Evolutionary conservation across 2,888 invertebrate species (phyloP).

Genomic region (Chaitophorus viminalis): DNA sequence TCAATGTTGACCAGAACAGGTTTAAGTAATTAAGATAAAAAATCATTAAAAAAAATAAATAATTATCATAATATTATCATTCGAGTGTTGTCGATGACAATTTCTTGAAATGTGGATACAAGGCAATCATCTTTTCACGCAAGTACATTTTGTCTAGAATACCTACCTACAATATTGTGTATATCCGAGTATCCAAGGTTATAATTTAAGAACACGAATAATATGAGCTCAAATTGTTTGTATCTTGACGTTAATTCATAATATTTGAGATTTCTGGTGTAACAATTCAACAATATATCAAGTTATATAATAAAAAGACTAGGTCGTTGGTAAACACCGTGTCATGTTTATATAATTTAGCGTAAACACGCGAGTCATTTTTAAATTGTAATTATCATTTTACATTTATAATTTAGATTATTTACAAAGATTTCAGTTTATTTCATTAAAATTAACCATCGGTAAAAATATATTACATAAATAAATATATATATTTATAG

Average conservation of each 20-base stretch:
- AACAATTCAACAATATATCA: not conserved
- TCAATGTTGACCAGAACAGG: not conserved
- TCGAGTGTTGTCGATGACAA: not conserved
- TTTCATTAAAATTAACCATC: too few species aligned
- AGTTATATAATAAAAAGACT: not conserved
- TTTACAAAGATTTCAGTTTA: too few species aligned
- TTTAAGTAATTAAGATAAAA: not conserved
- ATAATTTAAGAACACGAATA: not conserved
- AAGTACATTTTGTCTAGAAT: not conserved
- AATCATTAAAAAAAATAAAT: not conserved
- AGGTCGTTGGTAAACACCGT: not conserved
- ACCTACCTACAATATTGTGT: not conserved
- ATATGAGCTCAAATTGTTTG: not conserved
- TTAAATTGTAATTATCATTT: too few species aligned
- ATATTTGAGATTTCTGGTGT: not conserved
- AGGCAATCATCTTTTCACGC: slow-evolving; percentile 41
- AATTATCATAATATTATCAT: not conserved
- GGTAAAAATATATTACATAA: too few species aligned
- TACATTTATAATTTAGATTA: too few species aligned
- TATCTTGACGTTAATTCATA: not conserved
- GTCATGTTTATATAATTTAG: not conserved
- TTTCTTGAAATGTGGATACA: slow-evolving; percentile 27
- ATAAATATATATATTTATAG: too few species aligned
- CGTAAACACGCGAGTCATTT: too few species aligned
- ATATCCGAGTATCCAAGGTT: not conserved